Percentiles rank a stretch among this genome's conserved stretches.
Conservation (phyloP, 2,888 invertebrate genomes). For the Cepaea hortensis region DNA sequence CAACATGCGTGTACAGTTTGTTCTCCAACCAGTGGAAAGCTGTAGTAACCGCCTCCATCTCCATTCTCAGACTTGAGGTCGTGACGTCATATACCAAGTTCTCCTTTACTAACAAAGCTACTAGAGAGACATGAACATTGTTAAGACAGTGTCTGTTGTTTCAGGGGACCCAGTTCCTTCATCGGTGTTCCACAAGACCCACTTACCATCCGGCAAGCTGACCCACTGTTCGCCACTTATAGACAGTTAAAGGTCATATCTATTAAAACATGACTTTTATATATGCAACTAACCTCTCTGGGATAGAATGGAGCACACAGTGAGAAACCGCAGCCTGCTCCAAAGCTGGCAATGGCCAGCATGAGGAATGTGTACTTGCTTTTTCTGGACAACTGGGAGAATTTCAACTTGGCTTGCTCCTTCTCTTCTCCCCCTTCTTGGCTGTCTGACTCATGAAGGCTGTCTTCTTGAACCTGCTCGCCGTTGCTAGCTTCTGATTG, state of each 20-base stretch:
- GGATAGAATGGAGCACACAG: slow-evolving; percentile 67
- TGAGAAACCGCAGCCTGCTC: slow-evolving; percentile 62
- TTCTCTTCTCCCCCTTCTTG: neutral
- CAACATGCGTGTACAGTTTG: too few relatives aligned
- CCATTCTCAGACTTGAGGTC: too few relatives aligned
- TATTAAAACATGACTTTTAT: neutral
- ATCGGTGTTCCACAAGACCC: neutral
- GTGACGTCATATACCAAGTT: too few relatives aligned
- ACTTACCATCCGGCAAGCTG: neutral
- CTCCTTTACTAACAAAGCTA: neutral
- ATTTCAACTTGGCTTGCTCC: neutral
- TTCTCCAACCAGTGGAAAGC: too few relatives aligned
- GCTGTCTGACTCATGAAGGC: neutral
- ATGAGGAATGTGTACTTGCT: slow-evolving; percentile 60
- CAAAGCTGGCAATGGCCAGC: slow-evolving; percentile 64
- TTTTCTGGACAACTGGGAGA: slow-evolving; percentile 46
- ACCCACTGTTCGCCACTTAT: neutral
- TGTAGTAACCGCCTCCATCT: too few relatives aligned
- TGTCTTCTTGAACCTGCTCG: neutral
- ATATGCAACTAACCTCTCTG: slow-evolving; percentile 58
- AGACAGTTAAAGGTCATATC: neutral
- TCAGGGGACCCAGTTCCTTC: neutral
- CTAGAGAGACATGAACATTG: too few relatives aligned
- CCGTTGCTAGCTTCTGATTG: neutral
- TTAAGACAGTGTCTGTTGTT: neutral